Evolutionary conservation across 37 sponge, comb jelly and placozoan species (phyloP), one percentile per base, ranked within the genome.

Genomic region (Axinella damicornis): DNA sequence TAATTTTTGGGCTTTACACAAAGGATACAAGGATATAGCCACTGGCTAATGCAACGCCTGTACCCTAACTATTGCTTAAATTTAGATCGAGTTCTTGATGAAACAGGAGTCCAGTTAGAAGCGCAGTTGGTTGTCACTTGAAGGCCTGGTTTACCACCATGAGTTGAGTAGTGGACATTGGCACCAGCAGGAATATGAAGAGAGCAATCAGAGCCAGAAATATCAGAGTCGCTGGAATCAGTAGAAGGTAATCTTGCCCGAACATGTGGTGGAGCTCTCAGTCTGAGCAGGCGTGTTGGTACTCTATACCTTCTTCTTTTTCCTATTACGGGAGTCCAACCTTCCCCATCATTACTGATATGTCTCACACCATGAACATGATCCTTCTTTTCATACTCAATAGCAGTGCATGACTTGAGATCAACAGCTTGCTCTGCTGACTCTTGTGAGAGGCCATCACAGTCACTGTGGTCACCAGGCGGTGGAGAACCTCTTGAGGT

Each of bases 271-370:
- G 69, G 69, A 30, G 69, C 69, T 67, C 34, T 67, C 19, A 27
- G 69, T 30, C 34, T 19, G 31, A 67, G 34, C 19, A 67, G 69
- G 28, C 28, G 69, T 18, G 28, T 19, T 19, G 69, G 69, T 2
- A 32, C 69, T 67, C 12, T 67, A 25, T 67, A 5, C 34, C 19
- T 31, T 19, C n/a, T n/a, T n/a, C 69, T 67, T 31, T 32, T 32
- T 32, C 69, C 69, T 30, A 67, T 67, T 31, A 67, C 69, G 6
- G 69, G 69, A 12, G 69, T 67, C 69, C 69, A 67, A 32, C 69
- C 69, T 67, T 61, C 62, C 25, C 13, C 11, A 14, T 61, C 69
- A 67, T 67, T 35, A 32, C n/a, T 28, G 69, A 31, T 5, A 12
- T n/a, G 31, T 2, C 31, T 67, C 31, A 67, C 69, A 67, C 69